These are phyloP conservation scores for Cydia amplana DNA, from an alignment of 1,140 invertebrate species.

Conservation along the genomic window DNA sequence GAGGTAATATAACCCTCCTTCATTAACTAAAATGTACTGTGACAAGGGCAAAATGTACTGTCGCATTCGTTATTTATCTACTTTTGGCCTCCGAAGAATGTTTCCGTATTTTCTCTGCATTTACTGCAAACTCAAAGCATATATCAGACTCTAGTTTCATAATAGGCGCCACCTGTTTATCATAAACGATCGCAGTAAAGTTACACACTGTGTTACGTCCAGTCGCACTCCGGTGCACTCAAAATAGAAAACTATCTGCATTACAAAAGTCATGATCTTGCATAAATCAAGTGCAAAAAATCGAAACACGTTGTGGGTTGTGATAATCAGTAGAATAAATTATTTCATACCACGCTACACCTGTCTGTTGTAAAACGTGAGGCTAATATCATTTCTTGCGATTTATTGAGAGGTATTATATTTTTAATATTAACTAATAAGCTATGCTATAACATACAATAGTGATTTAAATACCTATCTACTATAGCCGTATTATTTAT, in stretches of 20 bases:
- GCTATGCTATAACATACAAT: too few species aligned
- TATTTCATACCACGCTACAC: not conserved
- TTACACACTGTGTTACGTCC: constrained; percentile 18
- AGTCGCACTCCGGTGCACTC: constrained; percentile 26
- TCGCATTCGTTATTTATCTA: too few species aligned
- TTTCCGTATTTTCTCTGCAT: not conserved
- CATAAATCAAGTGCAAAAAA: constrained; percentile 26
- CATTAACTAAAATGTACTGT: too few species aligned
- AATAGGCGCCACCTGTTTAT: not conserved
- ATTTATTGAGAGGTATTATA: not conserved
- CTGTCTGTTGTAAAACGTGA: not conserved
- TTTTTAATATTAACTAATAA: too few species aligned
- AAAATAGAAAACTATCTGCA: constrained; percentile 31
- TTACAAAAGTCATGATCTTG: constrained; percentile 28
- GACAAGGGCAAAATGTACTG: too few species aligned
- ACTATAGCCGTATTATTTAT: too few species aligned
- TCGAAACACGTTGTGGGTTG: not conserved
- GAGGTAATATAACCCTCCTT: too few species aligned
- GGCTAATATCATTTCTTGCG: not conserved
- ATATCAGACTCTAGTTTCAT: not conserved
- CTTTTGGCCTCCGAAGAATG: too few species aligned
- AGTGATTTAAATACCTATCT: too few species aligned
- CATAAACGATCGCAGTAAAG: not conserved
- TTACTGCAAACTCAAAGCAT: not conserved
- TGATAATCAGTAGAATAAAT: not conserved